Conservation (phyloP, 2,113 vertebrate genomes). For the human (Homo sapiens) region GRCh38 chr20:11586001-11586500, state of each 20-base stretch:
- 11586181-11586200: not conserved
- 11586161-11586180: not conserved
- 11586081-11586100: not conserved
- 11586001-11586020: not conserved
- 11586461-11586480: not conserved
- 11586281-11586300: not conserved
- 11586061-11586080: conserved; percentile 14
- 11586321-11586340: not conserved
- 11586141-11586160: not conserved
- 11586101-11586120: conserved; percentile 2
- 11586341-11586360: not conserved
- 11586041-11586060: not conserved
- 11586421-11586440: not conserved
- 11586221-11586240: conserved; percentile 28
- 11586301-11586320: no score
- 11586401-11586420: not conserved
- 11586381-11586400: not conserved
- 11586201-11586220: conserved; percentile 20
- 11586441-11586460: not conserved
- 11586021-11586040: not conserved
- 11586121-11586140: conserved; percentile 23
- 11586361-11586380: not conserved
- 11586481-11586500: not conserved
- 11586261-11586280: not conserved
- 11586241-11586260: not conserved